These are phyloP conservation scores for Eumacrocentrus americanus DNA, from an alignment of 2,888 invertebrate species.

Conservation along the genomic window DNA sequence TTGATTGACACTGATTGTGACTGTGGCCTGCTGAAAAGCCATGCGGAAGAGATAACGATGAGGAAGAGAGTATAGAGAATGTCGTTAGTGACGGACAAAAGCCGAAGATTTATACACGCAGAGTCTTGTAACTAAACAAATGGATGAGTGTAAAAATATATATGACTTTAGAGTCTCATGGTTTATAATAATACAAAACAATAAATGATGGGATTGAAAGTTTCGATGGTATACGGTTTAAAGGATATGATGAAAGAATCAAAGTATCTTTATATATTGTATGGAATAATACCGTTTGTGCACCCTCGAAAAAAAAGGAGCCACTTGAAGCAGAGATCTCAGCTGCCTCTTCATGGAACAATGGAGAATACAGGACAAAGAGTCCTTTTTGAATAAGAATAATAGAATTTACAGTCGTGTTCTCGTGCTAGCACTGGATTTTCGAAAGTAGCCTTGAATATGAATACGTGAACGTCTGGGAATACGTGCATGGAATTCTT, in stretches of 20 bases:
- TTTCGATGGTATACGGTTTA: too few species aligned
- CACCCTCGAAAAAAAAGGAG: background rate
- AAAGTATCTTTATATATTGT: background rate
- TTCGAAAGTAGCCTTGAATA: constrained; percentile 23
- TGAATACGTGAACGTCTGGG: constrained; percentile 22
- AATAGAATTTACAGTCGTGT: constrained; percentile 36
- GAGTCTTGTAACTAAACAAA: background rate
- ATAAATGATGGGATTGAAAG: background rate
- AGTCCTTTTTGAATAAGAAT: constrained; percentile 37
- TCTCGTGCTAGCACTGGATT: constrained; percentile 13
- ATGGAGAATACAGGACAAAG: constrained; percentile 36
- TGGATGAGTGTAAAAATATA: too few species aligned
- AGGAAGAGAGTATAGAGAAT: too few species aligned
- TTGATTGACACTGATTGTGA: constrained; percentile 32
- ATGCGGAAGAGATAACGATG: constrained; percentile 2
- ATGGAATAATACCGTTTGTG: too few species aligned
- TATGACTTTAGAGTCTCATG: too few species aligned
- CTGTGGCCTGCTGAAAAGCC: background rate
- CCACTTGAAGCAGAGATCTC: constrained; percentile 7
- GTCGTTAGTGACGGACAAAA: constrained; percentile 1
- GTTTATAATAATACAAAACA: too few species aligned
- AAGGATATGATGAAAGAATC: too few species aligned
- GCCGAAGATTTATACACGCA: background rate
- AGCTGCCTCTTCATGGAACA: constrained; percentile 27
- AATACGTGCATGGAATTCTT: constrained; percentile 15